These are phyloP conservation scores for Notoglanidium macrostoma DNA, from an alignment of 2,797 vertebrate species.

Conservation along the genomic window DNA sequence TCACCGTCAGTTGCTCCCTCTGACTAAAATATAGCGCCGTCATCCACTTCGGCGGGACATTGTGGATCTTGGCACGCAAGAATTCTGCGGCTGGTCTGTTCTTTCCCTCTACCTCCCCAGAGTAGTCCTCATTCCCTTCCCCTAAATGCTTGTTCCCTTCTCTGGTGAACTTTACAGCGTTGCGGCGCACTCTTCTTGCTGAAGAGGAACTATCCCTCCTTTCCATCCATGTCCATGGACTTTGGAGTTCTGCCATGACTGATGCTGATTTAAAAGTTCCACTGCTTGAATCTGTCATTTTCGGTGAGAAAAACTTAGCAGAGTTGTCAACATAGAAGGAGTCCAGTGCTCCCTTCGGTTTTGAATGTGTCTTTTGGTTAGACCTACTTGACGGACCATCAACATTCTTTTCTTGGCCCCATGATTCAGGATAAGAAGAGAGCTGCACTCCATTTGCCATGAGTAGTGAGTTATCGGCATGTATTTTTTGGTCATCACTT, in stretches of 20 bases:
- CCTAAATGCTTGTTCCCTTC: constrained; percentile 30
- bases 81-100: constrained; percentile 46
- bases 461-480: constrained; percentile 32
- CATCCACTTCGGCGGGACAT: constrained; percentile 72
- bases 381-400: background rate
- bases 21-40: constrained; percentile 85
- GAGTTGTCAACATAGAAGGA: background rate
- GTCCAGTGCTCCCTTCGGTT: background rate
- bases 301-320: background rate
- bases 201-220: background rate
- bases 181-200: constrained; percentile 61
- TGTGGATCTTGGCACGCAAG: constrained; percentile 63
- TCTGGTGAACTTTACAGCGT: constrained; percentile 56
- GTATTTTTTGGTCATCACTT: constrained; percentile 31
- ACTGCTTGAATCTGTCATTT: constrained; percentile 21
- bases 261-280: background rate
- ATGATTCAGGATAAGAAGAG: constrained; percentile 1
- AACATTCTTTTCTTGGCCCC: background rate
- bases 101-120: constrained; percentile 67
- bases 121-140: constrained; percentile 63
- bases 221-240: constrained; percentile 10
- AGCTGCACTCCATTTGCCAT: background rate
- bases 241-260: constrained; percentile 7
- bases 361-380: background rate
- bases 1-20: constrained; percentile 80